A percentile compares a stretch with the other conserved stretches of the same genome.
phyloP scores from a whole-genome alignment of 2,888 invertebrate genomes.

The Agelastica alni region DNA sequence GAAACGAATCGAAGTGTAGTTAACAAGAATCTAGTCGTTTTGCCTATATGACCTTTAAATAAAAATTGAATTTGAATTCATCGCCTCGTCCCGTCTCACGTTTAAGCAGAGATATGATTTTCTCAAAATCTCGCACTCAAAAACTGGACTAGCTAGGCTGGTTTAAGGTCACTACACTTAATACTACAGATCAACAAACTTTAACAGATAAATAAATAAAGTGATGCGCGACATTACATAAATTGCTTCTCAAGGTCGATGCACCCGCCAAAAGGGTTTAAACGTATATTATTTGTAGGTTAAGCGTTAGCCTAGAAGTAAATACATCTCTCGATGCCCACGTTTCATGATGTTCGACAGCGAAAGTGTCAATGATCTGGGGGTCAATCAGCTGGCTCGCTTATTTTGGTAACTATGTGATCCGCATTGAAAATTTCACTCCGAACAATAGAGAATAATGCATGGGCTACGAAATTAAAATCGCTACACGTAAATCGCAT shows the following conservation, averaged over 20 bases:
- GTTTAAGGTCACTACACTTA: slow-evolving; percentile 31
- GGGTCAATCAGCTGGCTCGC: slow-evolving; percentile 38
- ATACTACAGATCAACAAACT: slow-evolving; percentile 34
- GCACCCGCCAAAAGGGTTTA: slow-evolving; percentile 21
- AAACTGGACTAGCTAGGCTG: slow-evolving; percentile 31
- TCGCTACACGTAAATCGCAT: slow-evolving; percentile 24
- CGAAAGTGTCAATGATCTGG: slow-evolving; percentile 52
- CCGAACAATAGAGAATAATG: slow-evolving; percentile 24
- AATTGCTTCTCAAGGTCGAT: slow-evolving; percentile 24
- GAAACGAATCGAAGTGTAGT: slow-evolving; percentile 41
- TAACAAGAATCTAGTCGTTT: slow-evolving; percentile 10
- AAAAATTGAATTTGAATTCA: neutral
- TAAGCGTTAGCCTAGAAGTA: slow-evolving; percentile 31
- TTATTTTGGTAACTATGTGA: slow-evolving; percentile 51
- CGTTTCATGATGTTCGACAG: slow-evolving; percentile 36
- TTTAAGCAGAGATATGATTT: slow-evolving; percentile 9
- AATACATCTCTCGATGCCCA: slow-evolving; percentile 30
- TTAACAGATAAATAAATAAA: slow-evolving; percentile 31
- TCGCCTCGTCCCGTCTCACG: no score
- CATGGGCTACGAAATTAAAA: slow-evolving; percentile 23
- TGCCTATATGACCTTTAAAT: slow-evolving; percentile 6
- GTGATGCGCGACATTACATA: slow-evolving; percentile 17
- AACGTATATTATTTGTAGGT: slow-evolving; percentile 43
- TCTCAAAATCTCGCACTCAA: slow-evolving; percentile 21
- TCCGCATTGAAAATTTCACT: slow-evolving; percentile 45